Evolutionary conservation across 2,797 vertebrate genomes (phyloP).

Genomic region (Diplodus sargus): DNA sequence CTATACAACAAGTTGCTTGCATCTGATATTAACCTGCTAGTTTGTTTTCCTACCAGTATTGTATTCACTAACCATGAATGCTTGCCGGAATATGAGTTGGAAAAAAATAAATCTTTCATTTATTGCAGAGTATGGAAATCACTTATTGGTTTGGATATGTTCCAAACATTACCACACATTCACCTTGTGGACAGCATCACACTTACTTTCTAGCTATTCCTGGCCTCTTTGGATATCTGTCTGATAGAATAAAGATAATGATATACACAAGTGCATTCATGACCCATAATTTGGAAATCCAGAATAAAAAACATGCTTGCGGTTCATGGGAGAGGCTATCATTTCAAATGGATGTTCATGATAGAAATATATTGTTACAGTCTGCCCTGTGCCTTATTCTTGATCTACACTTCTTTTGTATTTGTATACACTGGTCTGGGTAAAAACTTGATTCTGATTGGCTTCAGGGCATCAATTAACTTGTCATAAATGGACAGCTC

Average conservation of each 20-base stretch:
- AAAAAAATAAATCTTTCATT: background rate
- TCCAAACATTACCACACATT: slow-evolving; percentile 24
- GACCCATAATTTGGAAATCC: background rate
- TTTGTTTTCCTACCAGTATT: background rate
- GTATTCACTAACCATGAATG: background rate
- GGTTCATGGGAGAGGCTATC: background rate
- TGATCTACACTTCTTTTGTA: too few species aligned
- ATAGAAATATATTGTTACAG: background rate
- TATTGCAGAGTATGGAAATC: background rate
- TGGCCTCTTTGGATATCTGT: background rate
- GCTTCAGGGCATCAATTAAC: too few species aligned
- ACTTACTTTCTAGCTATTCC: background rate
- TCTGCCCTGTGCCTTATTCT: too few species aligned
- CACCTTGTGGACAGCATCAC: too few species aligned
- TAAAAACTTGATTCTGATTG: too few species aligned
- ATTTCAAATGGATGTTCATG: background rate
- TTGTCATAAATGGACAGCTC: too few species aligned
- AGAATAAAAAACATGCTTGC: slow-evolving; percentile 13
- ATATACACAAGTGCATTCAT: background rate
- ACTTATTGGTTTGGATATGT: slow-evolving; percentile 13
- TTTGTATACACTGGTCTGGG: too few species aligned
- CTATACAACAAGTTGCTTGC: background rate
- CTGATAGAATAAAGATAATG: background rate
- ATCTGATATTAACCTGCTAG: background rate
- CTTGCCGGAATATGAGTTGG: background rate